Percentiles rank a stretch among this genome's conserved stretches.
Conservation (phyloP, 2,888 invertebrate genomes). For the Chirona hameri region DNA sequence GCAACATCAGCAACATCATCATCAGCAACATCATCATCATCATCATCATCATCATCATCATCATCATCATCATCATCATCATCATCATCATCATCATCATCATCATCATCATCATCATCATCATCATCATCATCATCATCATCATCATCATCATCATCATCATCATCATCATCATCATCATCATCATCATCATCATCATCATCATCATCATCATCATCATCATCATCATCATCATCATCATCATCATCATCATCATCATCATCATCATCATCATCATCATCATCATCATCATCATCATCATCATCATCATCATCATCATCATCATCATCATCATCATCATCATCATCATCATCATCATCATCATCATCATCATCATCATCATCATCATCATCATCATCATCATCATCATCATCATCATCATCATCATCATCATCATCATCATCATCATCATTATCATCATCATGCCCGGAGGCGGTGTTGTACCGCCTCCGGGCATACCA, state of each 20-base stretch:
- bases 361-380: constrained; percentile 22
- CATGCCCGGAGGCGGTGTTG: too few relatives aligned
- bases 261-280: constrained; percentile 22
- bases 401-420: constrained; percentile 22
- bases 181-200: constrained; percentile 22
- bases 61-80: constrained; percentile 1
- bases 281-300: constrained; percentile 22
- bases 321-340: constrained; percentile 22
- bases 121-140: constrained; percentile 2
- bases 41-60: background rate
- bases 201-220: constrained; percentile 22
- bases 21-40: too few relatives aligned
- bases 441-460: too few relatives aligned
- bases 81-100: background rate
- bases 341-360: constrained; percentile 22
- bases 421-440: constrained; percentile 22
- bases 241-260: constrained; percentile 22
- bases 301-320: constrained; percentile 22
- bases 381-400: constrained; percentile 22
- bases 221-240: constrained; percentile 22
- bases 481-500: too few relatives aligned
- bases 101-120: background rate
- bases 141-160: constrained; percentile 22
- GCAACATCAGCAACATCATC: constrained; percentile 9
- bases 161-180: constrained; percentile 22